Percentiles rank a stretch among this genome's conserved stretches.
Evolutionary conservation across 2,888 invertebrate genomes (phyloP).

Genomic region (Panzeria rudis): DNA sequence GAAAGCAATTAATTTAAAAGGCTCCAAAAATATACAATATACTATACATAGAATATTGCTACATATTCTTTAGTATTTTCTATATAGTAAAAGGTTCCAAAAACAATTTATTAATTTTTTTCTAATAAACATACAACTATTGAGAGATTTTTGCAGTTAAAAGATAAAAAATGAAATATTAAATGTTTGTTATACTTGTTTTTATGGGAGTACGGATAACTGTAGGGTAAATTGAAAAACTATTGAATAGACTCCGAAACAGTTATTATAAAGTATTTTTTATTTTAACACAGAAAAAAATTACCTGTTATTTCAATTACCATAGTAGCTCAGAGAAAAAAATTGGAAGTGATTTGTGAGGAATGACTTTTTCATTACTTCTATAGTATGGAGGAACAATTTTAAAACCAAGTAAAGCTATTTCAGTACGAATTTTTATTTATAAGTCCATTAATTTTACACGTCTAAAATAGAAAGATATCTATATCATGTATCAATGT

Average conservation of each 20-base stretch:
- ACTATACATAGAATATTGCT: slow-evolving; percentile 14
- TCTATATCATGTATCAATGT: too few relatives aligned
- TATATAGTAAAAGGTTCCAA: neutral
- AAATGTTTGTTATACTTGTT: neutral
- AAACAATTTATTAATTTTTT: slow-evolving; percentile 11
- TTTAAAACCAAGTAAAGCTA: too few relatives aligned
- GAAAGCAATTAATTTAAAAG: slow-evolving; percentile 67
- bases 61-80: slow-evolving; percentile 26
- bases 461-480: too few relatives aligned
- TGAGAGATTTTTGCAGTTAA: neutral
- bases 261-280: neutral
- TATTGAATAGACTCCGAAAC: neutral
- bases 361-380: too few relatives aligned
- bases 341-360: too few relatives aligned
- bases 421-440: too few relatives aligned
- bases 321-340: too few relatives aligned
- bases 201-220: neutral
- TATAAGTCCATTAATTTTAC: too few relatives aligned
- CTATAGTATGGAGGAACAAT: too few relatives aligned
- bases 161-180: neutral
- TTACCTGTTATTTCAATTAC: too few relatives aligned
- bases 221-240: neutral
- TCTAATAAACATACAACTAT: neutral
- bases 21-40: slow-evolving; percentile 14
- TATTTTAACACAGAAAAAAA: too few relatives aligned